Evolutionary conservation across 2,113 vertebrate species (phyloP).

Genomic region (Chloebia gouldiae): DNA sequence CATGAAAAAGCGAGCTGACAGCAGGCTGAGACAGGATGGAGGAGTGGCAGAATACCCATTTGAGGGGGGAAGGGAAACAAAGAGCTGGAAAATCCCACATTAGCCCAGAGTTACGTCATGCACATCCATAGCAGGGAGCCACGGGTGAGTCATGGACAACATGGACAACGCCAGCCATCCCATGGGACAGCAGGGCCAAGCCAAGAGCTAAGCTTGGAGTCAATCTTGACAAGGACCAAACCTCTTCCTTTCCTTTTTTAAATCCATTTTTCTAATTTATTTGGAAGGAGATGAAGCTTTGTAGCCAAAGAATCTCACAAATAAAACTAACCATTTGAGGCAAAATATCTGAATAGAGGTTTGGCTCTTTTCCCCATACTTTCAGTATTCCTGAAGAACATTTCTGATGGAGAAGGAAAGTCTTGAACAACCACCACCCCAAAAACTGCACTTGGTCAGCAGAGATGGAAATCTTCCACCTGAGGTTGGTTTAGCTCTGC

Average conservation of each 20-base stretch:
- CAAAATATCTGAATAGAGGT: background rate
- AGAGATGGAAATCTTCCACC: background rate
- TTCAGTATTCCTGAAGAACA: constrained; percentile 11
- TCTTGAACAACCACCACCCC: background rate
- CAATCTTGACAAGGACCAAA: background rate
- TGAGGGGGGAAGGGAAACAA: constrained; percentile 60
- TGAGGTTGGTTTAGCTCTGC: background rate
- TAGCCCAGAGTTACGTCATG: constrained; percentile 43
- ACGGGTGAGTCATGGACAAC: constrained; percentile 57
- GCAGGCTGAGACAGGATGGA: background rate
- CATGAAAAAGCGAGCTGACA: background rate
- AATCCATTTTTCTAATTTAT: background rate
- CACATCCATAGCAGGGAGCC: background rate
- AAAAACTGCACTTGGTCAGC: background rate
- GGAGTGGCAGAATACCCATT: constrained; percentile 39
- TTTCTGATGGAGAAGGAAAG: background rate
- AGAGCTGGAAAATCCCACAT: constrained; percentile 76
- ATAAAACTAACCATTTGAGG: background rate
- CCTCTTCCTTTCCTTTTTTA: background rate
- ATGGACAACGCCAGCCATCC: background rate
- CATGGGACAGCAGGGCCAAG: background rate
- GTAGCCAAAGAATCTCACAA: background rate
- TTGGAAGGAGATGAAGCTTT: background rate
- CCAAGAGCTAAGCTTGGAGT: background rate
- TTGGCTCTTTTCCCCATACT: background rate